Evolutionary conservation across 1,140 invertebrate genomes (phyloP), one percentile per base, ranked within the genome.

Genomic region (Archivesica marissinica): DNA sequence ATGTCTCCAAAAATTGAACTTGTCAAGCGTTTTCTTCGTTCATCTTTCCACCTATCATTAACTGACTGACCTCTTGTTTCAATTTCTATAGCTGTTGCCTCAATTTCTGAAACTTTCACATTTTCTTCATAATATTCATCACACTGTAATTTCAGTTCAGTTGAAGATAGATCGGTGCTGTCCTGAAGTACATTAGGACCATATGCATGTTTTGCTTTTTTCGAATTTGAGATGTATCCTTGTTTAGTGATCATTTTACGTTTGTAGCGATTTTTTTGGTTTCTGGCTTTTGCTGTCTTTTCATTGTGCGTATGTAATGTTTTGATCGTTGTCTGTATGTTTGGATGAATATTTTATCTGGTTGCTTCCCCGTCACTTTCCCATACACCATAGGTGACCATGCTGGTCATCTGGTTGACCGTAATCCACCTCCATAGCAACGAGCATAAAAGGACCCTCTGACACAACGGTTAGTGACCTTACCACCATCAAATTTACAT

Each of bases 401-500:
- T 25, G 75, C 56, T 64, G 81, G 75, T 25, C 81, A 75, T 38
- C 79, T 28, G 33, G 47, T 78, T 35, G 76, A 61, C 64, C 86
- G 25, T 11, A 54, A 39, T 25, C 66, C 80, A 52, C 79, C 79
- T 2, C 33, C 38, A 74, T 83, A 87, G 61, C 79, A 87, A 7
- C 75, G 11, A 0, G 59, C 28, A 41, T 81, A 66, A 68, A 75
- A 87, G 9, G 81, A 87, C 15, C 81, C 81, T 25, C 77, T 13
- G 20, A 75, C 64, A 61, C 81, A 85, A 17, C 64, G 6, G 28
- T 87, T 80, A 1, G 79, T 9, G 2, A 80, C 0, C 54, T 87
- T 81, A 0, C 86, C 86, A 7, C 77, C 81, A 81, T 87, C 81
- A 75, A 76, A 87, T 33, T 87, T 87, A 13, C 52, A 59, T 30